Evolutionary conservation across 1,140 invertebrate species (phyloP).

Genomic region (Scylla paramamosain): DNA sequence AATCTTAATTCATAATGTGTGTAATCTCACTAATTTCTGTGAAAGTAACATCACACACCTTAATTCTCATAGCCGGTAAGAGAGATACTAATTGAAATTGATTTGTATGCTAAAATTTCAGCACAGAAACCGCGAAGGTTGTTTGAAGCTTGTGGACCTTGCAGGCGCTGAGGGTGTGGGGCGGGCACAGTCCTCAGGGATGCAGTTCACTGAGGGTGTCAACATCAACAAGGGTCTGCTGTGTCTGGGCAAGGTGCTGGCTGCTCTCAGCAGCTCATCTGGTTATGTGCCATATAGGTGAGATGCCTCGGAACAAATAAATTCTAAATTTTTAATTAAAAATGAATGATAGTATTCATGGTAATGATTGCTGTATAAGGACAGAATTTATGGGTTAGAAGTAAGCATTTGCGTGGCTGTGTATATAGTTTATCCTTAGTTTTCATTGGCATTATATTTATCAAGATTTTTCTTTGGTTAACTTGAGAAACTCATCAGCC

Average conservation of each 20-base stretch:
- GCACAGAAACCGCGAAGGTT: neutral
- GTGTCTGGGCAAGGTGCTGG: conserved; percentile 69
- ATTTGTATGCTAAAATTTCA: neutral
- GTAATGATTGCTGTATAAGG: no score
- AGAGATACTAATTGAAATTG: no score
- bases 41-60: no score
- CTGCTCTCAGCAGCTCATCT: conserved; percentile 56
- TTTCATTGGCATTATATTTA: no score
- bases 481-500: no score
- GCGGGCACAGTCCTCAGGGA: conserved; percentile 51
- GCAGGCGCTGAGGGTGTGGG: conserved; percentile 98
- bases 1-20: neutral
- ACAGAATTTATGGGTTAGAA: no score
- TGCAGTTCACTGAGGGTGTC: conserved; percentile 70
- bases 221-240: conserved; percentile 73
- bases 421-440: no score
- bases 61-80: no score
- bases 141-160: conserved; percentile 89
- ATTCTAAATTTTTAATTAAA: no score
- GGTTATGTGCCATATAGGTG: conserved; percentile 70
- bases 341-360: no score
- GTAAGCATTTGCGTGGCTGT: no score
- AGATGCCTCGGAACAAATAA: neutral
- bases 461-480: no score
- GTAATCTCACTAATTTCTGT: conserved; percentile 2